Conservation (phyloP, 2,888 invertebrate genomes). For the Aporophyla nigra region DNA sequence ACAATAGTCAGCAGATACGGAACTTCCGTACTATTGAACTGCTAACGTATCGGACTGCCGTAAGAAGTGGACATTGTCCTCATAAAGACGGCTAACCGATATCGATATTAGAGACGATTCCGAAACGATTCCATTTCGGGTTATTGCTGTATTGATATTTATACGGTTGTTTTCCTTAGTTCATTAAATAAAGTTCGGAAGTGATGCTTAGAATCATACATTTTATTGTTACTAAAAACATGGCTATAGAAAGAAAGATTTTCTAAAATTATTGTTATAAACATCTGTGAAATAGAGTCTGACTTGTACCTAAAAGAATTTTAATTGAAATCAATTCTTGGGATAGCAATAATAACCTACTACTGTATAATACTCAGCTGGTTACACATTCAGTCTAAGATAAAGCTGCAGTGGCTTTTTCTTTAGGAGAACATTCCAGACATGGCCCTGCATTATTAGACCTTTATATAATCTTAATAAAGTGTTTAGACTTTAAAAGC, state of each 20-base stretch:
- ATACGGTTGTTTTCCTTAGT: conserved; percentile 34
- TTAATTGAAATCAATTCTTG: not conserved
- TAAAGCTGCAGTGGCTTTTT: no score
- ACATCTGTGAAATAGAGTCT: not conserved
- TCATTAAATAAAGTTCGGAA: conserved; percentile 21
- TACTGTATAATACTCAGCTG: not conserved
- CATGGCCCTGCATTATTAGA: no score
- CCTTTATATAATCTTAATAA: no score
- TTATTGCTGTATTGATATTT: conserved; percentile 62
- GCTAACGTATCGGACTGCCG: conserved; percentile 74
- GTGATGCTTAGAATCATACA: not conserved
- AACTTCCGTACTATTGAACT: conserved; percentile 86
- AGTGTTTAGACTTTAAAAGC: not conserved
- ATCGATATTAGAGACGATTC: conserved; percentile 55
- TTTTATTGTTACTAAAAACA: conserved; percentile 1
- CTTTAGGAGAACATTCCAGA: no score
- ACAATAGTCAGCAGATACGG: conserved; percentile 73
- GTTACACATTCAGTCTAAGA: not conserved
- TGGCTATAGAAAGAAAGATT: not conserved
- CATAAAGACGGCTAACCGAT: conserved; percentile 73
- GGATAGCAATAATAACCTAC: not conserved
- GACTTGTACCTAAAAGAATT: not conserved
- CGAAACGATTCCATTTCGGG: conserved; percentile 61
- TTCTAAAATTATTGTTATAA: not conserved
- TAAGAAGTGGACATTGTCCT: conserved; percentile 81